Percentiles rank a stretch among this genome's conserved stretches.
Evolutionary conservation across 2,113 vertebrate species (phyloP).

Genomic region (Elachura formosa): DNA sequence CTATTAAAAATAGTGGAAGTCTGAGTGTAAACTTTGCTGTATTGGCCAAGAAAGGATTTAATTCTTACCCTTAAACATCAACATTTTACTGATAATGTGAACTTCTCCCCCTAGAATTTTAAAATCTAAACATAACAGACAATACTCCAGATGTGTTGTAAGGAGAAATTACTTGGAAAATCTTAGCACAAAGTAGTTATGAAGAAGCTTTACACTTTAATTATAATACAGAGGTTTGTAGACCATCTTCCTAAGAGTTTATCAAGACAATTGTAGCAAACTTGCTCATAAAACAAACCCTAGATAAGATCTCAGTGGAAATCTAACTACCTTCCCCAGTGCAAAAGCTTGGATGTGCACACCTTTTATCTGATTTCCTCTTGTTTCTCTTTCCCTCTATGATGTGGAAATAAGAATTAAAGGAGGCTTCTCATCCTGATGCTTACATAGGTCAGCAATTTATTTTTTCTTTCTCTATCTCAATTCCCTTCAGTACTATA

Average conservation of each 20-base stretch:
- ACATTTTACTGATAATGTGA: constrained; percentile 61
- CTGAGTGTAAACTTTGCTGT: neutral
- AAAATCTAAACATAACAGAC: constrained; percentile 58
- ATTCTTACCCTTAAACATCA: constrained; percentile 59
- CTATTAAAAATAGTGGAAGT: constrained; percentile 43
- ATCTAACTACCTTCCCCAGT: neutral
- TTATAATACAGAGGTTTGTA: neutral
- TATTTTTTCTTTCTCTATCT: neutral
- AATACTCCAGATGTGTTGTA: constrained; percentile 38
- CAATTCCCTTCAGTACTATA: neutral
- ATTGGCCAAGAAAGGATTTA: constrained; percentile 45
- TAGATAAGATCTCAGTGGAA: neutral
- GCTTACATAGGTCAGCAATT: neutral
- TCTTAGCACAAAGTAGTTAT: constrained; percentile 22
- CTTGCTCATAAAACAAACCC: neutral
- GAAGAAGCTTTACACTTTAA: constrained; percentile 11
- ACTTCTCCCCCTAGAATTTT: constrained; percentile 47
- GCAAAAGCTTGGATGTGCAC: neutral
- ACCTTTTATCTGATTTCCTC: neutral
- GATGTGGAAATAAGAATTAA: neutral
- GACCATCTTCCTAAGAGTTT: neutral
- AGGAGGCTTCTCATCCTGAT: neutral
- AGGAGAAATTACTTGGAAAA: constrained; percentile 54
- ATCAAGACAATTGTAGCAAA: neutral
- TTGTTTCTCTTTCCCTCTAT: neutral